A percentile compares a stretch with the other conserved stretches of the same genome.
These are phyloP conservation scores for Thamnophis sirtalis DNA, from an alignment of 2,113 vertebrate genomes.

Conservation along the genomic window DNA sequence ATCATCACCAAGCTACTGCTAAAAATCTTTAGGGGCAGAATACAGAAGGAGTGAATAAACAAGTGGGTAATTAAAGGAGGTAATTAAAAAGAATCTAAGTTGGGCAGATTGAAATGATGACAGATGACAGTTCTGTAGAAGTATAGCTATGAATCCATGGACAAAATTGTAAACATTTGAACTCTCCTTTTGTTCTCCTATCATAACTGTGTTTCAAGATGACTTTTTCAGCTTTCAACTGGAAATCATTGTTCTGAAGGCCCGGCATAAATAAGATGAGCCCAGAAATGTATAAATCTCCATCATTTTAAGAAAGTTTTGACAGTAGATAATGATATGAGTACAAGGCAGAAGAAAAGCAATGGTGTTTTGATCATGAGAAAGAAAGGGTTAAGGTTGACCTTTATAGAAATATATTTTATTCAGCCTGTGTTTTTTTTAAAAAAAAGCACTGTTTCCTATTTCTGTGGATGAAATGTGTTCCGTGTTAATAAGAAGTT, in stretches of 20 bases:
- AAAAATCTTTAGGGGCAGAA: background rate
- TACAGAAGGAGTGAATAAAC: too few relatives aligned
- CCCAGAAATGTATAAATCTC: background rate
- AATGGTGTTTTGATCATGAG: background rate
- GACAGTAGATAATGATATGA: slow-evolving; percentile 19
- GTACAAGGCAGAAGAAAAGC: slow-evolving; percentile 21
- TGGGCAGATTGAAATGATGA: background rate
- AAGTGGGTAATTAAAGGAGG: background rate
- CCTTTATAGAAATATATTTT: slow-evolving; percentile 38
- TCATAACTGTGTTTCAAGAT: background rate
- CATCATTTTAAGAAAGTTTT: background rate
- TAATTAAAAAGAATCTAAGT: background rate
- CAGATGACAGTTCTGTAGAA: background rate
- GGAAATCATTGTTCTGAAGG: background rate
- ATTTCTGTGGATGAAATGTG: slow-evolving; percentile 45
- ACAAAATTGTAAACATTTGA: background rate
- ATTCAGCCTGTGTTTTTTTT: slow-evolving; percentile 35
- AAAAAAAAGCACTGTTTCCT: slow-evolving; percentile 8
- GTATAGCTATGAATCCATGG: background rate
- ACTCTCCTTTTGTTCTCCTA: background rate
- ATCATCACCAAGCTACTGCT: background rate
- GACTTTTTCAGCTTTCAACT: background rate
- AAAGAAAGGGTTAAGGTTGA: slow-evolving; percentile 20
- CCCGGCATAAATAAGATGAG: background rate
- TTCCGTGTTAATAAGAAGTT: slow-evolving; percentile 38